Conservation (phyloP, 2,113 vertebrate genomes). For the Pelobates fuscus region DNA sequence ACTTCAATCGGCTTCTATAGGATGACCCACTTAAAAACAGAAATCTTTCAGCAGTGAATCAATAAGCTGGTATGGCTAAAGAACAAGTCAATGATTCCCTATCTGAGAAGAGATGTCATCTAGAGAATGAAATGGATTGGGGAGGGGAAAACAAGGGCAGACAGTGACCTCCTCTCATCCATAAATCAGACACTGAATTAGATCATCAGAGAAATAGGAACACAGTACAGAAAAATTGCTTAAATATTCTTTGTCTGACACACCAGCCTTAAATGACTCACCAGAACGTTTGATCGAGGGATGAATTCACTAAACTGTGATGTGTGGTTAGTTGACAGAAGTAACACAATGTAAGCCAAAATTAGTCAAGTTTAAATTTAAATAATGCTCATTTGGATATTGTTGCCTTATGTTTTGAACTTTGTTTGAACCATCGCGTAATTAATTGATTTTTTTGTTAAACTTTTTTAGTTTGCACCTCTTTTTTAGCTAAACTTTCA, state of each 20-base stretch:
- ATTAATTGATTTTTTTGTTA: too few species aligned
- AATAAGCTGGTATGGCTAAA: slow-evolving; percentile 28
- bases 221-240: slow-evolving; percentile 63
- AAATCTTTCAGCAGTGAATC: slow-evolving; percentile 33
- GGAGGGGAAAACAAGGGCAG: slow-evolving; percentile 29
- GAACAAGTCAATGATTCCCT: slow-evolving; percentile 31
- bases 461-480: too few species aligned
- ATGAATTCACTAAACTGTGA: too few species aligned
- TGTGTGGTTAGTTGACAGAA: too few species aligned
- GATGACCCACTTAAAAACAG: slow-evolving; percentile 23
- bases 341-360: too few species aligned
- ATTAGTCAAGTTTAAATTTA: too few species aligned
- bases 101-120: slow-evolving; percentile 26
- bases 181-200: slow-evolving; percentile 73
- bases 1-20: slow-evolving; percentile 12
- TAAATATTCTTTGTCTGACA: slow-evolving; percentile 69
- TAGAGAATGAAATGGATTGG: slow-evolving; percentile 20
- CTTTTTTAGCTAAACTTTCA: too few species aligned
- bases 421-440: too few species aligned
- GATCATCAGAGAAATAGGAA: slow-evolving; percentile 70
- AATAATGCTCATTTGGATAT: too few species aligned
- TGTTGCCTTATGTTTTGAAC: too few species aligned
- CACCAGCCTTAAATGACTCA: slow-evolving; percentile 69
- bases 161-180: slow-evolving; percentile 53
- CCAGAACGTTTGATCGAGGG: slow-evolving; percentile 11